Conservation (phyloP, 23 tunicate genomes). For the Halocynthia roretzi region DNA sequence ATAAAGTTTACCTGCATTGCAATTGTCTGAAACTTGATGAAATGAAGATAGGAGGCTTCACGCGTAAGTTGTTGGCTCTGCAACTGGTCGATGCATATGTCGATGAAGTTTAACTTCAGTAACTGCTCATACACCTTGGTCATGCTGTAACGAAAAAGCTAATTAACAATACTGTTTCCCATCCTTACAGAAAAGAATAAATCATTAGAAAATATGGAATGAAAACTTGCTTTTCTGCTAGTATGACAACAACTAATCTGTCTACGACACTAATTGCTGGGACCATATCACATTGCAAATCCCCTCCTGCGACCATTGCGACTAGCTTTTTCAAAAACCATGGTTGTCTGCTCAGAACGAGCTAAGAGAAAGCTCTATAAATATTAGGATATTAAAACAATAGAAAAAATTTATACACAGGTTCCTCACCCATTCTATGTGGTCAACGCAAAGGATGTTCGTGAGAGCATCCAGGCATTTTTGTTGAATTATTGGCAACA, state of each 20-base stretch:
- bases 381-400: not conserved
- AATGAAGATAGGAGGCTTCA: conserved; percentile 45
- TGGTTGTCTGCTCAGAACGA: conserved; percentile 65
- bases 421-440: conserved; percentile 70
- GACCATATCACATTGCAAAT: conserved; percentile 95
- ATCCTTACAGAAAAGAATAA: not conserved
- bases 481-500: conserved; percentile 82
- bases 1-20: conserved; percentile 82
- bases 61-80: conserved; percentile 26
- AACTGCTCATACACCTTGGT: conserved; percentile 48
- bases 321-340: conserved; percentile 82
- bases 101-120: conserved; percentile 40
- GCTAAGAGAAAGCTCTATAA: conserved; percentile 19
- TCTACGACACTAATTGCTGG: conserved; percentile 97
- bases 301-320: conserved; percentile 71
- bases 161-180: not conserved
- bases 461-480: conserved; percentile 96
- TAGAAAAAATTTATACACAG: no score
- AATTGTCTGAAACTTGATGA: conserved; percentile 93
- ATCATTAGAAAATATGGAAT: not conserved
- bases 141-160: conserved; percentile 28
- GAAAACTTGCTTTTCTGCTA: conserved; percentile 61
- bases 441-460: conserved; percentile 86
- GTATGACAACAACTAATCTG: conserved; percentile 92
- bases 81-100: conserved; percentile 55